These are phyloP conservation scores for Eupristina koningsbergeri DNA, from an alignment of 1,140 invertebrate genomes.

Conservation along the genomic window DNA sequence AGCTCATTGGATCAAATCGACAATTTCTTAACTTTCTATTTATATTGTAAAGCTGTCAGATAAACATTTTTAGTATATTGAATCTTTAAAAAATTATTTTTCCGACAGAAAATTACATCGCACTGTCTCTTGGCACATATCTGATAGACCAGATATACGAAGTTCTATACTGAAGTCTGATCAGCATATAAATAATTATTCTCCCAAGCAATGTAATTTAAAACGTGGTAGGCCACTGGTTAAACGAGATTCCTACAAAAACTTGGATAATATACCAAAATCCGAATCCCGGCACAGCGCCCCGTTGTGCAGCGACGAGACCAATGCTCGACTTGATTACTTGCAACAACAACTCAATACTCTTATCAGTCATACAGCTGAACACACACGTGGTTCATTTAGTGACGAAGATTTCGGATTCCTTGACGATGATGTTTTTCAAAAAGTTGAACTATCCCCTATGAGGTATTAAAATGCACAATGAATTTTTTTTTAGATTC, in stretches of 20 bases:
- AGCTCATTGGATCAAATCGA: too few species aligned
- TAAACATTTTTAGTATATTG: too few species aligned
- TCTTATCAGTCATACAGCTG: conserved; percentile 62
- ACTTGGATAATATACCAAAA: conserved; percentile 24
- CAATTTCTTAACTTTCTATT: too few species aligned
- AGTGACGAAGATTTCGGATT: conserved; percentile 55
- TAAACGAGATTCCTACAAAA: conserved; percentile 39
- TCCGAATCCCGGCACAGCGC: background rate
- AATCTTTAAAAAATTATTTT: conserved; percentile 12
- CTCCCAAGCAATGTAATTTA: conserved; percentile 45
- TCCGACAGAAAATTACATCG: conserved; percentile 61
- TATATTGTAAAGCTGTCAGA: too few species aligned
- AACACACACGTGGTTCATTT: conserved; percentile 59
- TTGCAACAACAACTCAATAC: conserved; percentile 64
- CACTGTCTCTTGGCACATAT: conserved; percentile 63
- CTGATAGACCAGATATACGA: conserved; percentile 47
- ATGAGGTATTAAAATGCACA: conserved; percentile 3
- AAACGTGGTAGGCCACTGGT: conserved; percentile 40
- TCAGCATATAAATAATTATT: background rate
- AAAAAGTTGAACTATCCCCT: background rate
- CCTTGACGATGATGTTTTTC: conserved; percentile 52
- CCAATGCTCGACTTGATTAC: conserved; percentile 62
- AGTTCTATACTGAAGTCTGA: background rate
- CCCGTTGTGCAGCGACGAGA: conserved; percentile 62
- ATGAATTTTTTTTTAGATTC: background rate